phyloP scores from a whole-genome alignment of 2,797 vertebrate species.

The Mus minutoides region DNA sequence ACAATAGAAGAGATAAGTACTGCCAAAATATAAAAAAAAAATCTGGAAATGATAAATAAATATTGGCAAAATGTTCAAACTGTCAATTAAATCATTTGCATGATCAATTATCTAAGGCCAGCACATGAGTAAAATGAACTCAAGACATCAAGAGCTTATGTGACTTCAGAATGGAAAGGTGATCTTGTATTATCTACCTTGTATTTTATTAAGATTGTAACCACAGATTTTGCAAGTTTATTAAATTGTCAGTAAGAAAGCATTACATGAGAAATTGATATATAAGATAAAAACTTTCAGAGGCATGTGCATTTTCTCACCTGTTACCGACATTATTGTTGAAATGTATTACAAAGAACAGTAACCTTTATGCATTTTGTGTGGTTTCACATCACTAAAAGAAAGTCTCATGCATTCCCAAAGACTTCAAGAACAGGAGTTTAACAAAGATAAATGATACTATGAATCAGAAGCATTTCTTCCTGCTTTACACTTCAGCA shows the following conservation, averaged over 20 bases:
- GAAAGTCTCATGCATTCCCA: slow-evolving; percentile 20
- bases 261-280: slow-evolving; percentile 43
- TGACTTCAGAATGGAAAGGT: slow-evolving; percentile 8
- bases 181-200: not conserved
- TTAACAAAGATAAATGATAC: slow-evolving; percentile 79
- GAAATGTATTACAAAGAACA: slow-evolving; percentile 73
- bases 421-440: not conserved
- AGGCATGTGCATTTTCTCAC: slow-evolving; percentile 54
- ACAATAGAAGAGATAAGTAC: not conserved
- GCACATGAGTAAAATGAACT: not conserved
- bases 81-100: not conserved
- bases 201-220: slow-evolving; percentile 62
- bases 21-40: not conserved
- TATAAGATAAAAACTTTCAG: slow-evolving; percentile 60
- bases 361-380: slow-evolving; percentile 73
- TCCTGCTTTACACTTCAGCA: slow-evolving; percentile 67
- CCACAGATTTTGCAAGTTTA: slow-evolving; percentile 55
- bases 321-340: slow-evolving; percentile 64
- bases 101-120: not conserved
- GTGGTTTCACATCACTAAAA: slow-evolving; percentile 70
- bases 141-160: slow-evolving; percentile 11
- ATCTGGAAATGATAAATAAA: not conserved
- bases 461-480: slow-evolving; percentile 46
- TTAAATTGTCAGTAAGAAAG: slow-evolving; percentile 71
- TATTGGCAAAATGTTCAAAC: not conserved